Conservation (phyloP, 64 coral and sea anemone species). For the Montipora foliosa region DNA sequence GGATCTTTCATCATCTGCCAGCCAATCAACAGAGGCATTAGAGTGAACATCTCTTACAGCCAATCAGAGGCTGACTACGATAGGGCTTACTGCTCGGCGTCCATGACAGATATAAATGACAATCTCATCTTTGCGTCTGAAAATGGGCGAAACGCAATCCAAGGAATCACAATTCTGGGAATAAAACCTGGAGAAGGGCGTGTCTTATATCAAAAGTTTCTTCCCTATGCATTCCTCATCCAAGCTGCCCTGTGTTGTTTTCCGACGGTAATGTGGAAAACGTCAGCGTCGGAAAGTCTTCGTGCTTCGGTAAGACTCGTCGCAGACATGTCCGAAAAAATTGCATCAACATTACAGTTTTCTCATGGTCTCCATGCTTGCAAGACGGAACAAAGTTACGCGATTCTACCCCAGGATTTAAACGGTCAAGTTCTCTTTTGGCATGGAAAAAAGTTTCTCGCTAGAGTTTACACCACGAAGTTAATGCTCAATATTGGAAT, state of each 20-base stretch:
- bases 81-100: conserved; percentile 77
- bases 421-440: conserved; percentile 65
- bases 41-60: conserved; percentile 74
- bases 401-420: conserved; percentile 13
- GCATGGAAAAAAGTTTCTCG: conserved; percentile 52
- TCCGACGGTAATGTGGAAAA: conserved; percentile 71
- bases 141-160: conserved; percentile 23
- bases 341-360: not conserved
- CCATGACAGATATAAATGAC: conserved; percentile 77
- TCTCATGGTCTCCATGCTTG: not conserved
- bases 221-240: conserved; percentile 77
- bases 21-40: conserved; percentile 77
- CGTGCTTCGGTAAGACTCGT: conserved; percentile 68
- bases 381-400: conserved; percentile 3
- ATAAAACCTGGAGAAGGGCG: conserved; percentile 59
- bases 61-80: conserved; percentile 76
- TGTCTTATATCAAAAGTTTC: conserved; percentile 70
- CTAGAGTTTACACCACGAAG: conserved; percentile 77
- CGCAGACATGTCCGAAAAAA: conserved; percentile 5
- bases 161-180: conserved; percentile 54
- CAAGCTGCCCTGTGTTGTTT: conserved; percentile 71
- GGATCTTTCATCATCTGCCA: conserved; percentile 73
- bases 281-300: conserved; percentile 59
- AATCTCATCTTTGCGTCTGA: conserved; percentile 49
- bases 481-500: conserved; percentile 67